Conservation (phyloP, 1,140 invertebrate species). For the Tetramorium alpestre region DNA sequence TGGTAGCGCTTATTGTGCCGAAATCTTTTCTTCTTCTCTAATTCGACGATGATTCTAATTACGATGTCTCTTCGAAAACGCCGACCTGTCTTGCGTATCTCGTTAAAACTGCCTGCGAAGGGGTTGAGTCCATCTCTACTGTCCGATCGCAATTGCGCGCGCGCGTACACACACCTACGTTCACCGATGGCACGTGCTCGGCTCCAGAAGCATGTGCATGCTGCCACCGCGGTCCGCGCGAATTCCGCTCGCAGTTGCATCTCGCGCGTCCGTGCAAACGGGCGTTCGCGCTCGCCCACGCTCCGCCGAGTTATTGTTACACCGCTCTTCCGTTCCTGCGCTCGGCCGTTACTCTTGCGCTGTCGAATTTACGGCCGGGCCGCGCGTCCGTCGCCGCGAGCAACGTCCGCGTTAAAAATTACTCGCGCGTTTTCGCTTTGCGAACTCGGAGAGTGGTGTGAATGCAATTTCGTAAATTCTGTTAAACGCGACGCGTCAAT, state of each 20-base stretch:
- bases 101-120: neutral
- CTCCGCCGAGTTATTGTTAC: neutral
- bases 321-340: neutral
- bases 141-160: conserved; percentile 24
- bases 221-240: conserved; percentile 25
- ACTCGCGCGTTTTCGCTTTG: conserved; percentile 1
- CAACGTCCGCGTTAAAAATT: neutral
- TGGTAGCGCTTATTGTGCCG: neutral
- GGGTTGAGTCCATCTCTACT: neutral
- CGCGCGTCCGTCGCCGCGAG: neutral
- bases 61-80: neutral
- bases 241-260: conserved; percentile 72
- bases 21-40: neutral
- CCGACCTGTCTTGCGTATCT: too few species aligned
- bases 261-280: conserved; percentile 66
- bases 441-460: neutral
- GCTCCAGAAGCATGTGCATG: conserved; percentile 47
- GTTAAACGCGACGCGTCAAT: conserved; percentile 12
- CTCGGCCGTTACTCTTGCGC: conserved; percentile 19
- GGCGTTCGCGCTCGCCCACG: neutral
- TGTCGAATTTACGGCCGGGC: conserved; percentile 10
- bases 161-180: neutral
- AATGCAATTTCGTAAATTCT: neutral
- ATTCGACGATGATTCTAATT: neutral
- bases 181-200: conserved; percentile 59